Percentiles rank a stretch among this genome's conserved stretches.
These are phyloP conservation scores for Trichogramma dendrolimi DNA, from an alignment of 2,888 invertebrate species.

Conservation along the genomic window DNA sequence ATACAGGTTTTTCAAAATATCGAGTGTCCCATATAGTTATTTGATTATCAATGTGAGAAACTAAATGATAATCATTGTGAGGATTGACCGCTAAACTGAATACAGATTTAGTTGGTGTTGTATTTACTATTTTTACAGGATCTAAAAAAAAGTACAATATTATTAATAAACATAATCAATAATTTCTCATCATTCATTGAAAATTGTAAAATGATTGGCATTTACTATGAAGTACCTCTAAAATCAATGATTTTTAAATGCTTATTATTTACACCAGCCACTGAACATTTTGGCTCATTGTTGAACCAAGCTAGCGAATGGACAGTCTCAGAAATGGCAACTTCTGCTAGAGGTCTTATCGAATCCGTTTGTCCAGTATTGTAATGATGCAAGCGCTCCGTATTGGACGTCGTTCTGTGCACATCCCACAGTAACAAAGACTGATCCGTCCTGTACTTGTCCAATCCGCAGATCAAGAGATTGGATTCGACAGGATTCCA, in stretches of 20 bases:
- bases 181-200: constrained; percentile 4
- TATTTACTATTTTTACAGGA: constrained; percentile 64
- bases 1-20: constrained; percentile 77
- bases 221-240: constrained; percentile 63
- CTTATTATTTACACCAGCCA: constrained; percentile 88
- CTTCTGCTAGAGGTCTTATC: constrained; percentile 65
- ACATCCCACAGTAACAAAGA: constrained; percentile 90
- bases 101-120: constrained; percentile 75
- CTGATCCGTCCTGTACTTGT: constrained; percentile 84
- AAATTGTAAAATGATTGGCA: background rate
- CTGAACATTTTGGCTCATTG: constrained; percentile 68
- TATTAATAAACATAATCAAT: constrained; percentile 3
- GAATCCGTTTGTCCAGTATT: constrained; percentile 54
- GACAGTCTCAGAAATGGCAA: constrained; percentile 78
- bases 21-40: constrained; percentile 86
- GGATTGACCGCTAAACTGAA: constrained; percentile 79
- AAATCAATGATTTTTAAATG: constrained; percentile 85
- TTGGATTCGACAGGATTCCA: constrained; percentile 84
- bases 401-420: constrained; percentile 52
- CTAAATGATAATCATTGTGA: constrained; percentile 71
- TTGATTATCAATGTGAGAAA: constrained; percentile 77
- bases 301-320: constrained; percentile 83
- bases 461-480: constrained; percentile 80
- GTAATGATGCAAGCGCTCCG: constrained; percentile 47
- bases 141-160: constrained; percentile 55